Conservation (phyloP, 2,113 vertebrate genomes). For the Sminthopsis crassicaudata region DNA sequence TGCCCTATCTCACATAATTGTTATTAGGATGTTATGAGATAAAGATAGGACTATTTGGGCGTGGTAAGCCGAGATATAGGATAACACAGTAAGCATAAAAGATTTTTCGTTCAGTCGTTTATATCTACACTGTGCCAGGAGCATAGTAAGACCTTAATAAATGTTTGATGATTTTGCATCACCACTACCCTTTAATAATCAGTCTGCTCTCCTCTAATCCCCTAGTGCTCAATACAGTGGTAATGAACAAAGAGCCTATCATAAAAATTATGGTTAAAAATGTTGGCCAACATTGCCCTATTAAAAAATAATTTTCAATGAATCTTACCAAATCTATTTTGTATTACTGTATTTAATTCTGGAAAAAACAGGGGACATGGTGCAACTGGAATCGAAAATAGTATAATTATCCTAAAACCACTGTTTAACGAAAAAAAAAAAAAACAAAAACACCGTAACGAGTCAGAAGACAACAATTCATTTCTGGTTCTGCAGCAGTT, state of each 20-base stretch:
- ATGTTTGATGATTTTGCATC: neutral
- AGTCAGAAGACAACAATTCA: neutral
- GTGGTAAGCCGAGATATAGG: neutral
- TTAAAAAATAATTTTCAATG: neutral
- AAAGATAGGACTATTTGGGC: neutral
- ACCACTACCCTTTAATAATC: neutral
- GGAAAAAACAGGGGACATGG: neutral
- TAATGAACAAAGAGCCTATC: neutral
- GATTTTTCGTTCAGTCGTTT: neutral
- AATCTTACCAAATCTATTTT: neutral
- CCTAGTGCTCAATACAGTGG: neutral
- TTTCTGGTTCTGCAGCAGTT: neutral
- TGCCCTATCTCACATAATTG: neutral
- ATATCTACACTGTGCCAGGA: neutral
- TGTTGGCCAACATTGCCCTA: neutral
- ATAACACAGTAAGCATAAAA: neutral
- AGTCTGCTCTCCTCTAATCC: neutral
- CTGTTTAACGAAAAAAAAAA: neutral
- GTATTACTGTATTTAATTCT: neutral
- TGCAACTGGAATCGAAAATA: neutral
- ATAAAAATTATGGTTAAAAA: neutral
- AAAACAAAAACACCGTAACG: neutral
- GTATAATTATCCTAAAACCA: neutral
- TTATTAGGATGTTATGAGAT: neutral
- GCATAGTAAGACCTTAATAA: neutral